phyloP scores from a whole-genome alignment of 2,797 vertebrate species.

The Falco cherrug region DNA sequence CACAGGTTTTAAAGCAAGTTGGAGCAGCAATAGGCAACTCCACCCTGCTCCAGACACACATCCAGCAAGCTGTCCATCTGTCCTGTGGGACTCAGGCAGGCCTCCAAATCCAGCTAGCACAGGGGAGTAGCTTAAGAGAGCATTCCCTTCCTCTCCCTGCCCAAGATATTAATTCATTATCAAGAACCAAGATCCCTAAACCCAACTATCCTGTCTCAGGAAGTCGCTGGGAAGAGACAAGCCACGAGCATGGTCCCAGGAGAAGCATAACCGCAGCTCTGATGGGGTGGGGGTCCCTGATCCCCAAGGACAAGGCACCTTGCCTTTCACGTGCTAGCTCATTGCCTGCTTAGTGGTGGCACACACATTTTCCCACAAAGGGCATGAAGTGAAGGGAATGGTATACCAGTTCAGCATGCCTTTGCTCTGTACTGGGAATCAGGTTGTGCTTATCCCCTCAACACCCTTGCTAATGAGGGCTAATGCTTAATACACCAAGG shows the following conservation, averaged over 20 bases:
- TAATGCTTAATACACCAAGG: neutral
- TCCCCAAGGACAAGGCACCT: neutral
- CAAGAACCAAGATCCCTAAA: neutral
- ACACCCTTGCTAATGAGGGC: neutral
- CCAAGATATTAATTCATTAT: neutral
- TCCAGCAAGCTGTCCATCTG: neutral
- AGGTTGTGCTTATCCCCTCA: neutral
- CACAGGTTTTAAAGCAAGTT: neutral
- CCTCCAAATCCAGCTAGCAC: neutral
- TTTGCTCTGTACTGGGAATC: neutral
- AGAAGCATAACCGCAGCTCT: neutral
- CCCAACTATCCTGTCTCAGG: neutral
- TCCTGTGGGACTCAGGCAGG: neutral
- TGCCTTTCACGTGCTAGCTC: neutral
- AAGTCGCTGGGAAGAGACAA: neutral
- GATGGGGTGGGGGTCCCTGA: neutral
- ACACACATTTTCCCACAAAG: neutral
- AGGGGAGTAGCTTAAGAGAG: neutral
- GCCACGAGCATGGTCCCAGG: accelerated
- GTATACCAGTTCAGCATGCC: neutral
- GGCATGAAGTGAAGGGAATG: neutral
- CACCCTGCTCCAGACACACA: neutral
- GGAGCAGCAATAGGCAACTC: neutral
- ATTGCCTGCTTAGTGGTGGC: neutral
- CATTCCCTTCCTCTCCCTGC: neutral